Evolutionary conservation across 2,113 vertebrate genomes (phyloP), one percentile per base, ranked within the genome.

Genomic region (Alces alces): DNA sequence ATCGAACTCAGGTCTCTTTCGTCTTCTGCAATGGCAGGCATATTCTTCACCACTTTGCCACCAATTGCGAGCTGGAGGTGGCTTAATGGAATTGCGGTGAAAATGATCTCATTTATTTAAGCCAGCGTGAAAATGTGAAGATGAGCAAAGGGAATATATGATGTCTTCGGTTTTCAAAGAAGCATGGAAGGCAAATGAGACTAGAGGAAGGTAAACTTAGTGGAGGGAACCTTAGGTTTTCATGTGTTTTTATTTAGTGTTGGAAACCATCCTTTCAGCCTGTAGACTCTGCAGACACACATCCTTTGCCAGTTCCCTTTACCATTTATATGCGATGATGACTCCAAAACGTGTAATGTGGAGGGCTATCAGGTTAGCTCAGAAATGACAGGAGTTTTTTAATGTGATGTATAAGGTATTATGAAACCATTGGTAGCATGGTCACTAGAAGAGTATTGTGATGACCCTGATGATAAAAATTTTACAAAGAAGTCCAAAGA

Each of bases 361-460:
- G 54, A 91, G 30, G 36, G 30, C 57, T 7, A 3, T 57, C 36
- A 88, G 30, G 76, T 91, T 83, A 76, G 50, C 33, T 92, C 33
- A 88, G 55, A 96, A 11, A 47, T 90, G 33, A 94, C 27, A 33
- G 5, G n/a, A 73, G 94, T 89, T 43, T 88, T 96, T 96, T 93
- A 83, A 50, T 83, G 33, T 96, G 60, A 33, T 90, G 16, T 52
- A 17, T 54, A 30, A 92, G 16, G 21, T 88, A 83, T 57, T 92
- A 30, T 60, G 95, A 95, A 96, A 86, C 50, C 70, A 1, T 84
- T 89, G 28, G 21, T 83, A 52, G n/a, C n/a, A 54, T 64, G 89
- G 91, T 92, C 45, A n/a, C 33, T 60, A 28, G 66, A 93, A 95
- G 58, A 86, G 52, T 91, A 50, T 86, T 89, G n/a, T 83, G 86